Evolutionary conservation across 2,113 vertebrate genomes (phyloP).

Genomic region (Ondatra zibethicus): DNA sequence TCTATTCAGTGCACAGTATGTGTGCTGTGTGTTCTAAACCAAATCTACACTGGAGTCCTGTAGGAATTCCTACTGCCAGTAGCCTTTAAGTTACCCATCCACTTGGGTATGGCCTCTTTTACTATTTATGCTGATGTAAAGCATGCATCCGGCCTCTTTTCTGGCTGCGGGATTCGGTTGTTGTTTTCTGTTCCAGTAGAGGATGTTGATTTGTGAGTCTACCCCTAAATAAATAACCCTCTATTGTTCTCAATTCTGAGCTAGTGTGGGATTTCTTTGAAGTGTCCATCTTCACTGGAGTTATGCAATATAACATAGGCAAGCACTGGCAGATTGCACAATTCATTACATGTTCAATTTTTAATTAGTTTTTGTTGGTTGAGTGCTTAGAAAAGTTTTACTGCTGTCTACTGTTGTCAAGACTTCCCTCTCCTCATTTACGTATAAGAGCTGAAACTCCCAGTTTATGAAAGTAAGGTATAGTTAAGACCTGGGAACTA

Average conservation of each 20-base stretch:
- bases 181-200: too few species aligned
- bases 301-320: not conserved
- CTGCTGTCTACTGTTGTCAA: not conserved
- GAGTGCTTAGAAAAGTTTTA: not conserved
- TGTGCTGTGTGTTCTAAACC: not conserved
- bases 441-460: too few species aligned
- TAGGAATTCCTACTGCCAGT: too few species aligned
- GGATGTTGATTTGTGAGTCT: too few species aligned
- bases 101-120: too few species aligned
- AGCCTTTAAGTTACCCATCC: too few species aligned
- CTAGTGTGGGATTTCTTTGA: too few species aligned
- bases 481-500: not conserved
- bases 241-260: too few species aligned
- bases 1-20: not conserved
- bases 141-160: too few species aligned
- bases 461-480: not conserved
- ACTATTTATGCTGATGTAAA: too few species aligned
- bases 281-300: not conserved
- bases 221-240: too few species aligned
- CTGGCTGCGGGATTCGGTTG: too few species aligned
- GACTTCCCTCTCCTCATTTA: rapidly evolving
- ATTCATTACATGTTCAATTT: not conserved
- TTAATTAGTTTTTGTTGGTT: not conserved
- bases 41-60: not conserved
- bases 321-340: not conserved